Base-by-base conservation (phyloP, 2,113 vertebrate genomes). In the Scomber japonicus region DNA sequence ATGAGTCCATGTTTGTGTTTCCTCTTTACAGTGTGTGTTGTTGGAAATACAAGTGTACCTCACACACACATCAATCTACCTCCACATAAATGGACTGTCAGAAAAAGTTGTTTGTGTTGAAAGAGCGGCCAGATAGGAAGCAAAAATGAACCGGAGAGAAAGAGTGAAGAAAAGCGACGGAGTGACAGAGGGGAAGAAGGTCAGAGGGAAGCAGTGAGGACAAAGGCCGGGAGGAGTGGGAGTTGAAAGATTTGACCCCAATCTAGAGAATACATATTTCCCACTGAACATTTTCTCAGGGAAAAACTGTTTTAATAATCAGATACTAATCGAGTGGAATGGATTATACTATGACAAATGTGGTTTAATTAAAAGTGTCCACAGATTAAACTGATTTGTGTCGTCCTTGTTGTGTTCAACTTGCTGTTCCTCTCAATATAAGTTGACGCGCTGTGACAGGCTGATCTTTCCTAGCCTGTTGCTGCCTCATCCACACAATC, bases 381-480 rank as follows among this genome's bases (percentile, higher is more conserved):
- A 62, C 35, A 31, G 19, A 87, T 77, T 50, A 66, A 9, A 56
- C 61, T 50, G 14, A 82, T 85, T 40, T 68, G 60, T 84, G 35
- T 40, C 6, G 7, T 40, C 35, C 35, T 40, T 40, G 35, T 56
- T 21, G 59, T 66, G 69, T 69, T 70, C 50, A 55, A 67, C 31
- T 75, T 70, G 59, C 27, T 54, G 74, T 82, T 76, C 78, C 40
- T 56, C 57, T 86, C 53, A 64, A 44, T 11, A 21, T 46, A 19
- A 54, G 73, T 88, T n/a, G 65, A 78, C 72, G 75, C 70, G 54
- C 15, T 55, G 65, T 88, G 92, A 90, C 91, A 89, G 83, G 81
- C 63, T 89, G 89, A 84, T 90, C 75, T 93, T 88, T 90, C 67
- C 68, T 70, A 81, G 88, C 73, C 82, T 50, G 80, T 67, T 65